These are phyloP conservation scores for Agriotes lineatus DNA, from an alignment of 2,888 invertebrate genomes.

Conservation along the genomic window DNA sequence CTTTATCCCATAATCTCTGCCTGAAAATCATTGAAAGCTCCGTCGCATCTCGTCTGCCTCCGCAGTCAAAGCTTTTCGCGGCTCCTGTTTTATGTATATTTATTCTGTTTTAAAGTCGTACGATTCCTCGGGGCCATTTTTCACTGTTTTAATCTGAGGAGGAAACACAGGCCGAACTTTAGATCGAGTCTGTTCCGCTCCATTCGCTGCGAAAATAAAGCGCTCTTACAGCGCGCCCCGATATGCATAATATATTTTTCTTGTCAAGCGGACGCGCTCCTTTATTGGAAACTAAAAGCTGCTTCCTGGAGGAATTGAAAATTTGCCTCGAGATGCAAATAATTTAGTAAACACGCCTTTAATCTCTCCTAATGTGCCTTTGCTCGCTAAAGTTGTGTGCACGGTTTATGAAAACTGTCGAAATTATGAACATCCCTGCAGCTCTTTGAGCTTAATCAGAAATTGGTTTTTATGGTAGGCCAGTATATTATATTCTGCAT, in stretches of 20 bases:
- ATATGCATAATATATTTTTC: conserved; percentile 18
- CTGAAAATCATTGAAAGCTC: conserved; percentile 42
- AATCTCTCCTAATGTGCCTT: no score
- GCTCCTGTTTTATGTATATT: conserved; percentile 32
- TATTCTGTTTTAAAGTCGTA: conserved; percentile 24
- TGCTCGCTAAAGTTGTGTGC: no score
- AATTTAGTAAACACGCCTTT: no score
- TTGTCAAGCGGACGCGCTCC: not conserved
- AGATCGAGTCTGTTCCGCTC: conserved; percentile 11
- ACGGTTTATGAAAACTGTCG: no score
- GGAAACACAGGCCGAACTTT: conserved; percentile 6
- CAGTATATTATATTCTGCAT: no score
- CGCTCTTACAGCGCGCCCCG: not conserved
- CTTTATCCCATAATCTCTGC: conserved; percentile 43
- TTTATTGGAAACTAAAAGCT: conserved; percentile 6
- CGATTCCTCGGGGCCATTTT: conserved; percentile 16
- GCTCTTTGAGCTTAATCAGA: no score
- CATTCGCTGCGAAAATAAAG: conserved; percentile 10
- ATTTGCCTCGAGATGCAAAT: no score
- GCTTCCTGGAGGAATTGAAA: not conserved
- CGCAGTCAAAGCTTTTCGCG: conserved; percentile 31
- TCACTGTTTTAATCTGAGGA: conserved; percentile 17
- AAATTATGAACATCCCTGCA: no score
- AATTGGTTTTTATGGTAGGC: no score
- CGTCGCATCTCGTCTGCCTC: conserved; percentile 32